A percentile compares a stretch with the other conserved stretches of the same genome.
Evolutionary conservation across 2,113 vertebrate species (phyloP).

Genomic region (Himantopus leucocephalus): DNA sequence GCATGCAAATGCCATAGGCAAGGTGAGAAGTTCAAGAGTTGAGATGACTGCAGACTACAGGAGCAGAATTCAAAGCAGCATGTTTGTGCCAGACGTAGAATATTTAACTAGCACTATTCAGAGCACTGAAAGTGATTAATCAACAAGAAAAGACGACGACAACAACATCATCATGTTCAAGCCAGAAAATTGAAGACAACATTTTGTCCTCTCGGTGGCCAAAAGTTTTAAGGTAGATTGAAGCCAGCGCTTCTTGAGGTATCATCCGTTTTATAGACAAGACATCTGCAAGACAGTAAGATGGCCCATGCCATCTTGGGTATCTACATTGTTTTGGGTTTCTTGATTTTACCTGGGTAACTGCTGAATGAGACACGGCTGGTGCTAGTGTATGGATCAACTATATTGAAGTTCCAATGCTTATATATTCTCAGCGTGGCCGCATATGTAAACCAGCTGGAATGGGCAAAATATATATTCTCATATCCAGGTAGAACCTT

Average conservation of each 20-base stretch:
- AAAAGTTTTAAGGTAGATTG: background rate
- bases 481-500: slow-evolving; percentile 92
- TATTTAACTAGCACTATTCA: slow-evolving; percentile 1
- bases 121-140: background rate
- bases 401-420: slow-evolving; percentile 88
- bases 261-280: background rate
- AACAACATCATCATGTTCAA: background rate
- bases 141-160: background rate
- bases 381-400: slow-evolving; percentile 77
- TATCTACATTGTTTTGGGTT: background rate
- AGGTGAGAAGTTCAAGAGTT: background rate
- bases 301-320: background rate
- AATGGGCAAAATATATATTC: slow-evolving; percentile 90
- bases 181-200: background rate
- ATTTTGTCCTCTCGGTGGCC: background rate
- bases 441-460: slow-evolving; percentile 93
- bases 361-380: slow-evolving; percentile 90
- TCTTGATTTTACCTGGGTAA: slow-evolving; percentile 83
- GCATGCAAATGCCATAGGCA: background rate
- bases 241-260: background rate
- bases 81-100: background rate
- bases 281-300: background rate
- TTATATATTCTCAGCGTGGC: slow-evolving; percentile 91
- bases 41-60: background rate
- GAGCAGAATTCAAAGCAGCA: background rate